Evolutionary conservation across 2,113 vertebrate genomes (phyloP), one percentile per base, ranked within the genome.

Genomic region (Lucifuga dentata): DNA sequence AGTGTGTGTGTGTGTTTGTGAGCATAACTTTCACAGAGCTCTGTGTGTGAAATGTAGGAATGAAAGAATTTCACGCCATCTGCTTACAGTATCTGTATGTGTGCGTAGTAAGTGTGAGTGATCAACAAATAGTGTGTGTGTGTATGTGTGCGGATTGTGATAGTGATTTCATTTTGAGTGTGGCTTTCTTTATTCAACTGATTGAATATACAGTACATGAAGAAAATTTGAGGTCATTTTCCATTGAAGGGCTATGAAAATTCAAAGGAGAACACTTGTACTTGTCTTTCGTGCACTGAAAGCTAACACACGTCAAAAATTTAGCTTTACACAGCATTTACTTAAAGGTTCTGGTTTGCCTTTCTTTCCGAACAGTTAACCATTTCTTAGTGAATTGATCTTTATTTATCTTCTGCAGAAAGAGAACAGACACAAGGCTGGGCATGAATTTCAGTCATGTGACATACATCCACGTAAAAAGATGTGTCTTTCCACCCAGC

Each of bases 401-500:
- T 57, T 64, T n/a, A n/a, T n/a, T n/a, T n/a, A n/a, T n/a, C n/a
- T n/a, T n/a, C 51, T 21, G 39, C 61, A 66, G 36, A 68, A 21
- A 71, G 59, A 73, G 45, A 17, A 60, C 63, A 66, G 57, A 61
- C 35, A 39, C 35, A 8, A 53, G 59, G 33, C 45, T 16, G 52
- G 39, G 35, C 65, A 36, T 68, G 61, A 64, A 52, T 61, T 50
- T 78, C 51, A 66, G 43, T 59, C 55, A 36, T 46, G 51, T 69
- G 74, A 58, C 32, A 15, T 48, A 50, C 78, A 48, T 64, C 50
- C 69, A 69, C 55, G 55, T 55, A 65, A 44, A 67, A 56, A 44
- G 44, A 49, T 45, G 33, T 2, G 32, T 53, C 64, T 62, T 64
- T 78, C 79, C 79, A 80, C 80, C 74, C 81, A 58, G 71, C 77